Base-by-base conservation (phyloP, 2,888 invertebrate species). In the Zygogramma bicolorata region DNA sequence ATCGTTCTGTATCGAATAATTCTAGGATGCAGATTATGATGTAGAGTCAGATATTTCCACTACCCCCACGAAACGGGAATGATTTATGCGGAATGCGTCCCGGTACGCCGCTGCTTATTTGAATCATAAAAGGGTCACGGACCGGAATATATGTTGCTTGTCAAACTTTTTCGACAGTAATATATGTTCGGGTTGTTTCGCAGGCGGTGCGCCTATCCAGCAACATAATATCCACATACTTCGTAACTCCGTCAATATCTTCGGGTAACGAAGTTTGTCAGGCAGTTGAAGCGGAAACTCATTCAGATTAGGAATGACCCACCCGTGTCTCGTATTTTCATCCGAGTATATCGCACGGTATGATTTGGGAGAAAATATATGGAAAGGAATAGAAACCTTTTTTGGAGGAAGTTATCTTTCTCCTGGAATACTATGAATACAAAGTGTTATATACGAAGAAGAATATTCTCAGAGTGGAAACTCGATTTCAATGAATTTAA, bases 101-200 rank as follows among this genome's bases (percentile, higher is more conserved):
- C 18, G 20, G 20, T 20, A 20, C 46, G 46, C 18, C 46, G 10
- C 46, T 46, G 20, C 8, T 20, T 18, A 18, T 20, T 6, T 46
- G 20, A 46, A 59, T 59, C 42, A 40, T 20, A 63, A 65, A 49
- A 65, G 70, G 70, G 70, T 70, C 70, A 65, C 70, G 60, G 49
- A 34, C 60, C 46, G 70, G 53, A 70, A 46, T 46, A 70, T 70
- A 70, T 70, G 70, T 53, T 29, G 8, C 65, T 60, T 70, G 70
- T 70, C 70, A 53, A 70, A 65, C 34, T 70, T 70, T 66, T 20
- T 22, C 27, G 49, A 25, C 13, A 22, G 40, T 66, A 66, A 70
- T 66, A 61, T 66, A 70, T 66, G 70, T 61, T 61, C 34, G 61
- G 40, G 40, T 53, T 66, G 58, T 58, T 69, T 65, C 59, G 58